Conservation (phyloP, 2,113 vertebrate genomes). For the Rhabdornis inornatus region DNA sequence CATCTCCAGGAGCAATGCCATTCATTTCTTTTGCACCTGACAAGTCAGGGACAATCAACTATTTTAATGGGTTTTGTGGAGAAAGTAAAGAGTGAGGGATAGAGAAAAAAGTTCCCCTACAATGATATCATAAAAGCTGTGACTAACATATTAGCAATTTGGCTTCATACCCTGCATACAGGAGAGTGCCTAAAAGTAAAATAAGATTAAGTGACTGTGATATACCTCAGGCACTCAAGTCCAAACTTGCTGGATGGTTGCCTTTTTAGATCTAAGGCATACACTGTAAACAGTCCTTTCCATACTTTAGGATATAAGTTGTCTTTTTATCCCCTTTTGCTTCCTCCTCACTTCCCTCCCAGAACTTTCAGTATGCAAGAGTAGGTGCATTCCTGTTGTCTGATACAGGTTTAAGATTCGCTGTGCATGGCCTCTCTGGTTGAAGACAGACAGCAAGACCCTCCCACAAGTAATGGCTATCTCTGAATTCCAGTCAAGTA, state of each 20-base stretch:
- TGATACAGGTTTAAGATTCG: constrained; percentile 33
- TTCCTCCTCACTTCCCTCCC: neutral
- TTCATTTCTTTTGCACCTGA: constrained; percentile 49
- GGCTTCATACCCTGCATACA: neutral
- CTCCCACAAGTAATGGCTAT: neutral
- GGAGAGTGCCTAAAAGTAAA: neutral
- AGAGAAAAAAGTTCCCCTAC: neutral
- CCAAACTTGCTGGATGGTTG: neutral
- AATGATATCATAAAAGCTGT: constrained; percentile 22
- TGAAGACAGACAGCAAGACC: neutral
- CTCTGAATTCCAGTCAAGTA: neutral
- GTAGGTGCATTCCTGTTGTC: neutral
- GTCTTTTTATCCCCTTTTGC: neutral
- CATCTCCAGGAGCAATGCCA: constrained; percentile 18
- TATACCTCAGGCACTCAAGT: neutral
- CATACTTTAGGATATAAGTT: neutral
- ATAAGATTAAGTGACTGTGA: constrained; percentile 29
- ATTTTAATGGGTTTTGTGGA: constrained; percentile 17
- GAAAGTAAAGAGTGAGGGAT: neutral
- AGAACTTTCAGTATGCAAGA: neutral
- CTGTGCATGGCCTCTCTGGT: neutral
- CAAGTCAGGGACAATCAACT: constrained; percentile 11
- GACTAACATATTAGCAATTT: constrained; percentile 33
- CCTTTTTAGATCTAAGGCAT: neutral
- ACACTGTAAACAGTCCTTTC: neutral